phyloP scores from a whole-genome alignment of 2,113 vertebrate species.

The Hippotragus niger region DNA sequence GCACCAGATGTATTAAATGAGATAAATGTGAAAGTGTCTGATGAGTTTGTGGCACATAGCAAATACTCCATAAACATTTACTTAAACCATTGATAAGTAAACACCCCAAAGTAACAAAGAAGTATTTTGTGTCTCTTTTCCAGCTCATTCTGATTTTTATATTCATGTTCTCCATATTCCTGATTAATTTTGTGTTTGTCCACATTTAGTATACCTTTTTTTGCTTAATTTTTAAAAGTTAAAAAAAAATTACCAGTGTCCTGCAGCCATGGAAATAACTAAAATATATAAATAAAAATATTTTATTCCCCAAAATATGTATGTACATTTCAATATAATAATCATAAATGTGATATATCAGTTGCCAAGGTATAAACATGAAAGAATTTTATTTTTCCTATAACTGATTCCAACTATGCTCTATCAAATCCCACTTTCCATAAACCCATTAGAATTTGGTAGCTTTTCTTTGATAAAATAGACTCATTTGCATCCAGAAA shows the following conservation, averaged over 20 bases:
- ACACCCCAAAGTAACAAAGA: not conserved
- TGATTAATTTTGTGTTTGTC: not conserved
- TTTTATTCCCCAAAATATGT: not conserved
- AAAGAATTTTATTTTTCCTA: not conserved
- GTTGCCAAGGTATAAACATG: not conserved
- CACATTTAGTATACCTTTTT: not conserved
- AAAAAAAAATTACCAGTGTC: not conserved
- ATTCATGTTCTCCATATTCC: not conserved
- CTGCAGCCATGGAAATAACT: not conserved
- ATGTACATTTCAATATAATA: not conserved
- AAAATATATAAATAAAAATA: not conserved
- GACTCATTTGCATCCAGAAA: not conserved
- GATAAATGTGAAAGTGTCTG: not conserved
- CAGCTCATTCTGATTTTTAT: not conserved
- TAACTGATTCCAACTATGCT: not conserved
- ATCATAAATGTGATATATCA: not conserved
- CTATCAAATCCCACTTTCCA: not conserved
- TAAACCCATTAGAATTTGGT: not conserved
- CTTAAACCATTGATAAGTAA: not conserved
- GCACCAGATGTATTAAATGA: not conserved
- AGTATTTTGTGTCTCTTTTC: not conserved
- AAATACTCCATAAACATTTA: not conserved
- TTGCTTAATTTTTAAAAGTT: not conserved
- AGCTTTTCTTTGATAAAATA: not conserved
- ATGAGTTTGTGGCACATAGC: fast-evolving